A percentile compares a stretch with the other conserved stretches of the same genome.
Evolutionary conservation across 2,888 invertebrate genomes (phyloP).

Genomic region (Harmothoe impar): DNA sequence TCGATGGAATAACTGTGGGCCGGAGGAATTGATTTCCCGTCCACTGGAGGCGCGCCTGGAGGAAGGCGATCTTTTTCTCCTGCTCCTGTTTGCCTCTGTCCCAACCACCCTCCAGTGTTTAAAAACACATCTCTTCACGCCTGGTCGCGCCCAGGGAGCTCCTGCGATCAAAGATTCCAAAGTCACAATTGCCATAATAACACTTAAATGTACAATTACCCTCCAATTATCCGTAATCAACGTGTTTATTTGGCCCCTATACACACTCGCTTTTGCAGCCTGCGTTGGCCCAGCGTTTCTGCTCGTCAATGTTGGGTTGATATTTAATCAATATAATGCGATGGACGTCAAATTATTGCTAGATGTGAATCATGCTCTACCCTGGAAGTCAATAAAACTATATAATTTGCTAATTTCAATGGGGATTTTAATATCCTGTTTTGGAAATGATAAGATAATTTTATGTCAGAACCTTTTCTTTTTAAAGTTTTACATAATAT

Average conservation of each 20-base stretch:
- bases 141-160: neutral
- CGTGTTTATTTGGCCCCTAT: slow-evolving; percentile 21
- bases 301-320: neutral
- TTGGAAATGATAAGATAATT: too few relatives aligned
- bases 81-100: neutral
- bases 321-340: neutral
- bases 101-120: slow-evolving; percentile 30
- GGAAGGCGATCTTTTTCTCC: slow-evolving; percentile 38
- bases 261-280: too few relatives aligned
- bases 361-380: neutral
- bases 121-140: slow-evolving; percentile 40
- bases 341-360: neutral
- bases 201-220: slow-evolving; percentile 52
- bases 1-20: slow-evolving; percentile 43
- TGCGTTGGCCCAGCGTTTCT: too few relatives aligned
- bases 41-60: neutral
- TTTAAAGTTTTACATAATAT: too few relatives aligned
- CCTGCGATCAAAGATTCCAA: slow-evolving; percentile 23
- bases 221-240: slow-evolving; percentile 34
- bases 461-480: too few relatives aligned
- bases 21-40: slow-evolving; percentile 5
- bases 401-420: neutral
- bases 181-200: slow-evolving; percentile 46
- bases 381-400: neutral
- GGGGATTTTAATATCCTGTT: too few relatives aligned